Base-by-base conservation (phyloP, 2,797 vertebrate genomes). In the Furcifer pardalis region DNA sequence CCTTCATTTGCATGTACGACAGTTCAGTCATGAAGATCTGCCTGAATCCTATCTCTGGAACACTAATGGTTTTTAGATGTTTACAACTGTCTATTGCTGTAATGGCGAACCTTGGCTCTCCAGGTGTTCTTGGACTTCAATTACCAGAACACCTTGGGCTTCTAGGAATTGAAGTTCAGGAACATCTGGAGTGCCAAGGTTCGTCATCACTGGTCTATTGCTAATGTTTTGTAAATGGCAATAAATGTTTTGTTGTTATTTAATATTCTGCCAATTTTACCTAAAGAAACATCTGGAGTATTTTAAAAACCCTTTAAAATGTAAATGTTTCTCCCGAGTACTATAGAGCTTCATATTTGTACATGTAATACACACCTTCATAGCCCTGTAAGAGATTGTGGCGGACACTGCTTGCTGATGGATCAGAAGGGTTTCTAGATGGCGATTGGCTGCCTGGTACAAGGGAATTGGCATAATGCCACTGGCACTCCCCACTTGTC, bases 401-500 rank as follows among this genome's bases (percentile, higher is more conserved):
- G 76, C 92, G 94, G 65, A 90, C 91, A 69, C 92, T 87, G 93
- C 84, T 95, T 69, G 82, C 86, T 0, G 95, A 93, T 23, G 95
- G 95, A 85, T 96, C 94, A 0, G 96, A 89, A 40, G 94, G 94
- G 84, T n/a, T 90, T 94, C 96, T 97, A 80, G 94, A 88, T 17
- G 96, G 89, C 2, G 96, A 86, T 44, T 93, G 95, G 92, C 93
- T 88, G 91, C 87, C 88, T 32, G 96, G 92, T 40, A 96, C 91
- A 30, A 97, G 89, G 44, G 96, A 81, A 92, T 93, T 96, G 89
- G 95, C 85, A 0, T 94, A 97, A 87, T 95, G 97, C 97, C 97
- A 97, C 73, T 97, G 96, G 87, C 95, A 97, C 49, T 97, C 97
- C 4, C 92, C 89, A 1, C 96, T 91, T 73, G 94, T 89, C 85